Base-by-base conservation (phyloP, 2,113 vertebrate species). In the Pionites leucogaster region DNA sequence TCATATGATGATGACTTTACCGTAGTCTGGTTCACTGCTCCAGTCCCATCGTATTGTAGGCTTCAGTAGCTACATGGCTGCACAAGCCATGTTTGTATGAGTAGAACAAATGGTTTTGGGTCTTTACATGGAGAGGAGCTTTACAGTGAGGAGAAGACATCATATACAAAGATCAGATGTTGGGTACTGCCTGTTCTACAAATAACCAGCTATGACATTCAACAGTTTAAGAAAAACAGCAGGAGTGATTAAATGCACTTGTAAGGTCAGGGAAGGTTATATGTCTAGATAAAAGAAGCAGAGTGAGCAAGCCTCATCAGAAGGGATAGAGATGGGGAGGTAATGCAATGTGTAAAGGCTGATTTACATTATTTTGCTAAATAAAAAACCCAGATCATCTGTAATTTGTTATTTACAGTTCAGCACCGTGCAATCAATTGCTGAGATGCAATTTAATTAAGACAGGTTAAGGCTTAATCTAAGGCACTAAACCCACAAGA, bases 381-480 rank as follows among this genome's bases (percentile, higher is more conserved):
- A 93, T 92, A 89, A 89, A 89, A 91, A 52, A 24, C 33, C 3
- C 81, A 81, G 57, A 90, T 92, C 90, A 69, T 93, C 93, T 89
- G 88, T 86, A 78, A 22, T 86, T 86, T 80, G 69, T 96, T 96
- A 92, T 95, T 97, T 93, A 97, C 95, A 92, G 86, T 65, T 94
- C 91, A 91, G 82, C 44, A 59, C 90, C 29, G 67, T 74, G 82
- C 71, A 97, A 96, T 97, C 97, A 96, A 96, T 97, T 97, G 94
- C 69, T 8, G 69, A 80, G 95, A 90, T 53, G 90, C 92, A 81
- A 86, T 96, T 90, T 95, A 97, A 97, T 97, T 96, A 96, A 92
- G 90, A 77, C 95, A 97, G 96, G 96, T 97, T 97, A 96, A 93
- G 13, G 52, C 86, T 81, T 93, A 81, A 95, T 94, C 90, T 88